Evolutionary conservation across 2,888 invertebrate genomes (phyloP).

Genomic region (Andricus curvator): DNA sequence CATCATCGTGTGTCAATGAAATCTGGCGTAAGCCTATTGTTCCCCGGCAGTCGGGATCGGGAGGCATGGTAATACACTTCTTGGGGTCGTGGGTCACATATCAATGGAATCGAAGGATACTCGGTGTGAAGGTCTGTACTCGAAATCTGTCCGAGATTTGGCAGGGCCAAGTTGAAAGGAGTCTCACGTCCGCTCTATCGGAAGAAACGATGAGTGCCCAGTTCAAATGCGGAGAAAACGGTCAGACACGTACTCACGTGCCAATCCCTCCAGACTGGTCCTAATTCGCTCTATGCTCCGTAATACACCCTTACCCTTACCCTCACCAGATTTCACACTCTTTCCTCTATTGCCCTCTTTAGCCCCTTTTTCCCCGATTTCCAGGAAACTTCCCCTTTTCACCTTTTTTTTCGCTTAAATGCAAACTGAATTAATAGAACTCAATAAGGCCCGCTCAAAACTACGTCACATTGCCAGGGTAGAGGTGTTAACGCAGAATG

Average conservation of each 20-base stretch:
- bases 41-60: not conserved
- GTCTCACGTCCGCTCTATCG: conserved; percentile 69
- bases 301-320: conserved; percentile 14
- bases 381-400: no score
- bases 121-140: conserved; percentile 60
- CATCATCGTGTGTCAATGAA: conserved; percentile 17
- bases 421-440: no score
- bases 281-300: conserved; percentile 63
- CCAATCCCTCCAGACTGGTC: conserved; percentile 59
- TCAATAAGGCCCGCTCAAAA: no score
- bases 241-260: conserved; percentile 67
- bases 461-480: no score
- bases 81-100: conserved; percentile 35
- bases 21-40: conserved; percentile 20
- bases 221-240: conserved; percentile 59
- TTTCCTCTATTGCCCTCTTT: no score
- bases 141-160: conserved; percentile 71
- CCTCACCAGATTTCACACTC: no score
- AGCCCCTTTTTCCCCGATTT: no score
- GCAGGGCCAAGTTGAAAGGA: conserved; percentile 67
- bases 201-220: conserved; percentile 66
- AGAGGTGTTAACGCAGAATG: no score
- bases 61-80: conserved; percentile 35
- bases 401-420: no score
- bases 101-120: conserved; percentile 60